Percentiles rank a stretch among this genome's conserved stretches.
phyloP scores from a whole-genome alignment of 2,113 vertebrate species.

The Strix uralensis region DNA sequence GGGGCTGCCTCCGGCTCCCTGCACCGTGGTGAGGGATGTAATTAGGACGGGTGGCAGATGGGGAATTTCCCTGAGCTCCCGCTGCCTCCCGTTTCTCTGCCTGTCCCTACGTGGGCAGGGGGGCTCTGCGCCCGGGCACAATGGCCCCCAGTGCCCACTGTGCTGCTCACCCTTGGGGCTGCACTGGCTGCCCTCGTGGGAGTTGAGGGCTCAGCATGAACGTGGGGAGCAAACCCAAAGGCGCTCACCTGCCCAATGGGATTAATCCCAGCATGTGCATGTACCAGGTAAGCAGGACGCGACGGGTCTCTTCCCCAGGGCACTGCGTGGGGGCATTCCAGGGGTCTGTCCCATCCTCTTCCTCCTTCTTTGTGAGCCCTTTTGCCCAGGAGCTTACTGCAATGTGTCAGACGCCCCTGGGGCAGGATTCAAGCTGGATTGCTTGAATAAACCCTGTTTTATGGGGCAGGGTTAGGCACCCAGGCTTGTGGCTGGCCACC shows the following conservation, averaged over 20 bases:
- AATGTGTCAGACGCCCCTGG: fast-evolving
- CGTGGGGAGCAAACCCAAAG: constrained; percentile 61
- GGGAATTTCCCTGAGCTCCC: background rate
- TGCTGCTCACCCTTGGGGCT: background rate
- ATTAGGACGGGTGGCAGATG: background rate
- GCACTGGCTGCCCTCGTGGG: background rate
- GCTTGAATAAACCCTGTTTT: background rate
- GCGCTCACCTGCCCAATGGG: constrained; percentile 81
- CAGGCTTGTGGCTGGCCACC: background rate
- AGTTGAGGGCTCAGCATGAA: constrained; percentile 83
- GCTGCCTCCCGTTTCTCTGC: background rate
- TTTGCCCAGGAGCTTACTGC: background rate
- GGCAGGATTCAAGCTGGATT: background rate
- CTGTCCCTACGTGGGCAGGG: background rate
- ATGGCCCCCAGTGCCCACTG: background rate
- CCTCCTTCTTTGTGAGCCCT: background rate
- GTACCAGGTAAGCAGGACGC: constrained; percentile 79
- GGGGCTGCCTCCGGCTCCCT: background rate
- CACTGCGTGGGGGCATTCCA: background rate
- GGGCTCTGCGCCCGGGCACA: background rate
- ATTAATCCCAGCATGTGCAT: constrained; percentile 84
- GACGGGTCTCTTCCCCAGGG: background rate
- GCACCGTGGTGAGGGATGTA: background rate
- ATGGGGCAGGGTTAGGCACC: background rate
- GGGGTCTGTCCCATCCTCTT: background rate